Base-by-base conservation (phyloP, 2,113 vertebrate genomes). In the Tragelaphus strepsiceros region DNA sequence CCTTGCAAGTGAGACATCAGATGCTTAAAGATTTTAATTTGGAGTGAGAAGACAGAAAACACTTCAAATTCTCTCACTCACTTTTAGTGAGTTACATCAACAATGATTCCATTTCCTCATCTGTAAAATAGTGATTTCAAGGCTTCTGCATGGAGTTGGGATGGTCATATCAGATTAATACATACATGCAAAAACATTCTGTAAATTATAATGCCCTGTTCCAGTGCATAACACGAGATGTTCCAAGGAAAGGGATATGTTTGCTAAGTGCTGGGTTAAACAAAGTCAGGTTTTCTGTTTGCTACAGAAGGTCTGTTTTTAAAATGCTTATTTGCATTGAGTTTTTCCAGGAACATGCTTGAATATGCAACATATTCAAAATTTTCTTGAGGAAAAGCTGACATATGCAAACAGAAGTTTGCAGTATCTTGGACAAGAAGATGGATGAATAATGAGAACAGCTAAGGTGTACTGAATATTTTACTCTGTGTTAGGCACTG, bases 301-400 rank as follows among this genome's bases (percentile, higher is more conserved):
- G 14, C 80, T 56, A 53, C 4, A 94, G 71, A 94, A 96, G 49
- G 53, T 85, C 59, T 78, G 81, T 46, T 39, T 94, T 90, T 96
- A 46, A 90, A 15, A 77, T 62, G 78, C 30, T 95, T 92, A 94
- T 28, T 39, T 32, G 88, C 61, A 83, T 22, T 62, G 13, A 35
- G 78, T 83, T 54, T 95, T 96, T 89, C 67, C 12, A 61, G 28
- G 64, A 80, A 96, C 95, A 51, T 56, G 64, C 84, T 84, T 90
- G 51, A 49, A 13, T 58, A 56, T 19, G 81, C 49, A 96, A 94
- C 28, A 96, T 51, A 90, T 32, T 78, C 49, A 96, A 85, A 77
- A 51, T n/a, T 90, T 97, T 77, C 89, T 90, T 56, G 26, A 91
- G 92, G 82, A 94, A 96, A 95, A 95, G 94, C 53, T 94, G 84